These are phyloP conservation scores for Drosophila siamana DNA, from an alignment of 2,888 invertebrate genomes.

Conservation along the genomic window DNA sequence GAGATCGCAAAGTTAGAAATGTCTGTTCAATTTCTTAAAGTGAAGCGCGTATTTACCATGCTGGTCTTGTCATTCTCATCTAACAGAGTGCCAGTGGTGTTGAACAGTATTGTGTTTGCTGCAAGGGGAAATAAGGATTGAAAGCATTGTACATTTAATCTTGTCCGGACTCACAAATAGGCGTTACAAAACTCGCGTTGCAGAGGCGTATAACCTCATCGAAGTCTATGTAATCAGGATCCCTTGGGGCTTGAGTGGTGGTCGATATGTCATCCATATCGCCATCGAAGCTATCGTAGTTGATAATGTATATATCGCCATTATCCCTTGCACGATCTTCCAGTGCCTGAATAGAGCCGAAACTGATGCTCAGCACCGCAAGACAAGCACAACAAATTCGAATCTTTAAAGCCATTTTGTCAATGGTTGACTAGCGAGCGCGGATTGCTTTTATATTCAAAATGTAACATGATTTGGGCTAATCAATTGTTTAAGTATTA, in stretches of 20 bases:
- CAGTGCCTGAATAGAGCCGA: slow-evolving; percentile 16
- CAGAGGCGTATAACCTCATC: slow-evolving; percentile 85
- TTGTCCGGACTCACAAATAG: slow-evolving; percentile 85
- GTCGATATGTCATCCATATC: slow-evolving; percentile 61
- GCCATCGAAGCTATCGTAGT: slow-evolving; percentile 67
- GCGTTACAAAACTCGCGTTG: slow-evolving; percentile 87
- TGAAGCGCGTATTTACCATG: slow-evolving; percentile 85
- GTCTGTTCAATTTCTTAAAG: not conserved
- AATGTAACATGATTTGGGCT: not conserved
- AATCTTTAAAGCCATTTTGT: slow-evolving; percentile 40
- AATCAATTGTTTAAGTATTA: not conserved
- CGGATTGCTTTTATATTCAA: slow-evolving; percentile 41
- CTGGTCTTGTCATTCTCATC: slow-evolving; percentile 87
- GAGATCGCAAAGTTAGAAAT: not conserved
- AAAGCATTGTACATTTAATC: not conserved
- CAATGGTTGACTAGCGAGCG: slow-evolving; percentile 20
- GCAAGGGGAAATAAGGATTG: not conserved
- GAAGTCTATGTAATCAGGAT: slow-evolving; percentile 79
- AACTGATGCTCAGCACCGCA: slow-evolving; percentile 22
- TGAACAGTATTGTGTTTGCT: slow-evolving; percentile 86
- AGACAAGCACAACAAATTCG: slow-evolving; percentile 10
- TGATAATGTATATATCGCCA: slow-evolving; percentile 77
- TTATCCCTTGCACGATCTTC: slow-evolving; percentile 73
- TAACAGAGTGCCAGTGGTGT: slow-evolving; percentile 87
- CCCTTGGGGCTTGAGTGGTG: slow-evolving; percentile 35